phyloP scores from a whole-genome alignment of 2,113 vertebrate species.

The Aptenodytes forsteri region DNA sequence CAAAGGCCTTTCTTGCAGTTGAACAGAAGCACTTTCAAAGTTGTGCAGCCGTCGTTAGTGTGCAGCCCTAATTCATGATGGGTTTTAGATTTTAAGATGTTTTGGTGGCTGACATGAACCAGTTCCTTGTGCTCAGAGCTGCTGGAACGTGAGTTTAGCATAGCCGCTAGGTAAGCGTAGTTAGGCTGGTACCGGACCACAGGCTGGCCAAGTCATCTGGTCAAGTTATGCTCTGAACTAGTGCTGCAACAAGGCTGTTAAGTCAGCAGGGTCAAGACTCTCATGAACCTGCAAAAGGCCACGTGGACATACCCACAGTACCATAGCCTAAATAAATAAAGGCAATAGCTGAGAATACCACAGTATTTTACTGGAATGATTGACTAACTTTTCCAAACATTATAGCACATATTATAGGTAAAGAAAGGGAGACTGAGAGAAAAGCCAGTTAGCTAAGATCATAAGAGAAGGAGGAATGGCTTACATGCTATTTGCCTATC shows the following conservation, averaged over 20 bases:
- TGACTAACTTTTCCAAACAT: not conserved
- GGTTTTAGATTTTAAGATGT: not conserved
- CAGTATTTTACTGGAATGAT: not conserved
- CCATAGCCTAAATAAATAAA: not conserved
- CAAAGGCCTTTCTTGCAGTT: not conserved
- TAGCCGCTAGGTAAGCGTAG: rapidly evolving
- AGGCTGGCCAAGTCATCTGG: not conserved
- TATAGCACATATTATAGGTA: rapidly evolving
- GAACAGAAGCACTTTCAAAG: not conserved
- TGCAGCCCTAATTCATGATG: not conserved
- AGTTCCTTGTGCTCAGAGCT: not conserved
- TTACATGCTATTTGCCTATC: not conserved
- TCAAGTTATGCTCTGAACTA: too few relatives aligned
- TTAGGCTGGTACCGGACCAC: not conserved
- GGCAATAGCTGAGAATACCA: not conserved
- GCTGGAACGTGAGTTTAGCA: not conserved
- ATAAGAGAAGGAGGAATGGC: not conserved
- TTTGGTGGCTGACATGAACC: not conserved
- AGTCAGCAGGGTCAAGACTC: not conserved
- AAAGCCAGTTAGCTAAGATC: not conserved
- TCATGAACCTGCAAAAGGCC: not conserved
- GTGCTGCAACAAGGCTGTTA: not conserved
- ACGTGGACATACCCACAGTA: not conserved
- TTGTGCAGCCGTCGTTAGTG: rapidly evolving
- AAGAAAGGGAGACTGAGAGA: not conserved